These are phyloP conservation scores for Cryptoleucopteryx plumbea DNA, from an alignment of 2,113 vertebrate genomes.

Conservation along the genomic window DNA sequence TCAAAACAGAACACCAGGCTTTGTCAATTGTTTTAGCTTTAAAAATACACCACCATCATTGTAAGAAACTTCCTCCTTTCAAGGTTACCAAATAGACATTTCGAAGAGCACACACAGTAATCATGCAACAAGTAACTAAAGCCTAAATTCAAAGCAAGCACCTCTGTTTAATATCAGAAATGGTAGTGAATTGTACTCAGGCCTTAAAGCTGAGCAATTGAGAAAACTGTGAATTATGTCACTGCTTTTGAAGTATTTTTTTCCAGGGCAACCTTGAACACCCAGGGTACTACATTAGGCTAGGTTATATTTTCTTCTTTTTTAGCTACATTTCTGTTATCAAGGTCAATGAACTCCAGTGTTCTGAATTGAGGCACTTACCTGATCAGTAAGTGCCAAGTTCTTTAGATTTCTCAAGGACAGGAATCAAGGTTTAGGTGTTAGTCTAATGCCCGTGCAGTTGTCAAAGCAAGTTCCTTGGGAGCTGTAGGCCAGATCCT, in stretches of 20 bases:
- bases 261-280: background rate
- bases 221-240: background rate
- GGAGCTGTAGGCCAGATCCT: background rate
- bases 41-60: background rate
- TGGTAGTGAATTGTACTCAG: background rate
- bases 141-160: background rate
- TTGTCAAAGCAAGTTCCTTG: background rate
- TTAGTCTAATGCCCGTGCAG: background rate
- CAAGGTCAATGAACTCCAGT: background rate
- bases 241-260: constrained; percentile 25
- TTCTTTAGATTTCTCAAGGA: background rate
- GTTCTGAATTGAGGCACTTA: background rate
- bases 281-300: background rate
- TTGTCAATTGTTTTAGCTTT: background rate
- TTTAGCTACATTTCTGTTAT: background rate
- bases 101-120: background rate
- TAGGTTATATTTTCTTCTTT: background rate
- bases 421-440: background rate
- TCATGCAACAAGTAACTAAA: constrained; percentile 25
- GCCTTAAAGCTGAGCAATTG: background rate
- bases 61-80: background rate
- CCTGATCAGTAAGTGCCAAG: background rate
- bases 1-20: background rate
- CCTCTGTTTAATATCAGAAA: constrained; percentile 30
- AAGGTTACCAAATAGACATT: constrained; percentile 10